phyloP scores from a whole-genome alignment of 2,888 invertebrate species.

The Archips xylosteana region DNA sequence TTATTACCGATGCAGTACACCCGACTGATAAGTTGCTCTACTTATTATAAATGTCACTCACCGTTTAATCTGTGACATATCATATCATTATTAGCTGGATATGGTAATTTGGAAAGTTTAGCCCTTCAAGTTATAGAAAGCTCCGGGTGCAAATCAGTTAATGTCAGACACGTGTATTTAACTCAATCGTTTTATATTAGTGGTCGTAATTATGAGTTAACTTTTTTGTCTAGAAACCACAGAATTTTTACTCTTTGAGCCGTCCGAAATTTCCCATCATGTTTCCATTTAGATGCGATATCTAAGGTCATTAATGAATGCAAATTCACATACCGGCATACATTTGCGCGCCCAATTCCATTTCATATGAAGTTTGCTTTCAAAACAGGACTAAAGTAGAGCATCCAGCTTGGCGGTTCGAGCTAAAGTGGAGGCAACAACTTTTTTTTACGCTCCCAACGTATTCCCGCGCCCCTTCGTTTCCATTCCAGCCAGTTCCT shows the following conservation, averaged over 20 bases:
- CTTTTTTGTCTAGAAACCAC: neutral
- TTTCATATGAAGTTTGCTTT: conserved; percentile 28
- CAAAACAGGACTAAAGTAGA: conserved; percentile 61
- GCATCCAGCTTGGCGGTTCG: conserved; percentile 61
- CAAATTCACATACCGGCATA: conserved; percentile 21
- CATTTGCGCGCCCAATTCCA: conserved; percentile 28
- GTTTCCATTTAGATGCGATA: conserved; percentile 4
- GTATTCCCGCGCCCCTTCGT: conserved; percentile 77
- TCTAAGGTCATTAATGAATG: conserved; percentile 17
- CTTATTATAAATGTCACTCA: conserved; percentile 41
- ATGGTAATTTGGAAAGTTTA: conserved; percentile 27
- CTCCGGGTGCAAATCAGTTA: conserved; percentile 23
- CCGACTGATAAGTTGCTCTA: conserved; percentile 60
- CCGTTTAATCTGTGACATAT: neutral
- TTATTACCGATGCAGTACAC: conserved; percentile 57
- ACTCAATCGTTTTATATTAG: neutral
- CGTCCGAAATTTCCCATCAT: conserved; percentile 13
- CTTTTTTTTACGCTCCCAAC: conserved; percentile 79
- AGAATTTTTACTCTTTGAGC: neutral
- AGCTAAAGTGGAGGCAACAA: conserved; percentile 72
- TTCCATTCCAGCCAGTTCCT: conserved; percentile 78
- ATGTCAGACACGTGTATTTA: neutral
- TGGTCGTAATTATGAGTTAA: neutral
- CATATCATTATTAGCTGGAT: neutral
- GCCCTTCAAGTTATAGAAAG: conserved; percentile 18